Evolutionary conservation across 2,888 invertebrate species (phyloP).

Genomic region (Spisula solida): DNA sequence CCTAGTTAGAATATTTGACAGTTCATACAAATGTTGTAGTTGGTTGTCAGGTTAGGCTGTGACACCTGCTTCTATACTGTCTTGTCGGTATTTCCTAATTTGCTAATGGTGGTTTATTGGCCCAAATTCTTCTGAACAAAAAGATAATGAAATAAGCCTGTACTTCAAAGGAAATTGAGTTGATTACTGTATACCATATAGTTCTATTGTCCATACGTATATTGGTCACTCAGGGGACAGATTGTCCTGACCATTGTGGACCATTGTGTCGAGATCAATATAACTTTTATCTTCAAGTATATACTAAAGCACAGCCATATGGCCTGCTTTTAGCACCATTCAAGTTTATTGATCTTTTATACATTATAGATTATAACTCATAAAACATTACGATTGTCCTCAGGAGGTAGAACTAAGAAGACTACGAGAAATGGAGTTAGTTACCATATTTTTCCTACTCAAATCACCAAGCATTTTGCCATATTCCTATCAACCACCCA

Average conservation of each 20-base stretch:
- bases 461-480: too few relatives aligned
- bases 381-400: background rate
- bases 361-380: slow-evolving; percentile 13
- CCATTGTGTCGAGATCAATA: background rate
- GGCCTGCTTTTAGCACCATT: slow-evolving; percentile 31
- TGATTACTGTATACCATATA: background rate
- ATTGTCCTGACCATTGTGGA: background rate
- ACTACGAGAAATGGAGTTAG: too few relatives aligned
- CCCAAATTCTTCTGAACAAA: background rate
- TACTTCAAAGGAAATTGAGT: slow-evolving; percentile 1
- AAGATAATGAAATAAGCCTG: background rate
- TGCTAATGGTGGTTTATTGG: too few relatives aligned
- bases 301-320: slow-evolving; percentile 19
- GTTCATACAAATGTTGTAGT: too few relatives aligned
- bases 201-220: background rate
- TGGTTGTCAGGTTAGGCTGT: too few relatives aligned
- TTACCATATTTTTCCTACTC: background rate
- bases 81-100: background rate
- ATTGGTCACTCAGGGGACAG: background rate
- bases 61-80: background rate
- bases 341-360: slow-evolving; percentile 32
- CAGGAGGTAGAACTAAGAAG: background rate
- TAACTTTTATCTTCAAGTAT: background rate
- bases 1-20: too few relatives aligned
- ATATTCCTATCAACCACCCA: too few relatives aligned